phyloP scores from a whole-genome alignment of 2,113 vertebrate species.

The Limanda limanda region DNA sequence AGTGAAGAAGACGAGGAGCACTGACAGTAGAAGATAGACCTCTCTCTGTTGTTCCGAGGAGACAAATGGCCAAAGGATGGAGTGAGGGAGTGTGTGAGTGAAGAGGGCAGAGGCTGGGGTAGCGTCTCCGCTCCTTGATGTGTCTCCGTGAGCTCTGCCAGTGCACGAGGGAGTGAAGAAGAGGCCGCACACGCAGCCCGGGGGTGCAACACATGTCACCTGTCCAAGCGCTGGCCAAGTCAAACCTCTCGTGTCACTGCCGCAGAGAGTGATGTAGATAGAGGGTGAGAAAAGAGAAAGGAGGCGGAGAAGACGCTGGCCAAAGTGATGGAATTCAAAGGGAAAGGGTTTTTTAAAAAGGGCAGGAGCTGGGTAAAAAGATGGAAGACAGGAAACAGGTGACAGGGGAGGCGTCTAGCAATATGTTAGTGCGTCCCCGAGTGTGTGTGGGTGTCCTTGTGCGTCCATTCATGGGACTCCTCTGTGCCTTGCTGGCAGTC shows the following conservation, averaged over 20 bases:
- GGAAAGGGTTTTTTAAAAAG: neutral
- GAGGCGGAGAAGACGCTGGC: neutral
- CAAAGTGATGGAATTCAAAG: conserved; percentile 4
- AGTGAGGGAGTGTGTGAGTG: conserved; percentile 7
- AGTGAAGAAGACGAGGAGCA: conserved; percentile 32
- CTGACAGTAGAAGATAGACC: conserved; percentile 28
- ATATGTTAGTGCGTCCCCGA: neutral
- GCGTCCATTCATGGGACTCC: conserved; percentile 63
- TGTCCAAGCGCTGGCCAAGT: conserved; percentile 42
- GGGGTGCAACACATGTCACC: conserved; percentile 52
- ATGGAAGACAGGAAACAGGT: conserved; percentile 27
- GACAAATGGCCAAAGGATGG: conserved; percentile 35
- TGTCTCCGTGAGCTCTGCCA: conserved; percentile 13
- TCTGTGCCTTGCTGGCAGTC: conserved; percentile 70
- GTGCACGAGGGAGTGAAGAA: conserved; percentile 1
- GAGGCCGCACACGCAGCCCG: conserved; percentile 16
- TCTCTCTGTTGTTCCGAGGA: conserved; percentile 2
- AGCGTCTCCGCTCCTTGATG: neutral
- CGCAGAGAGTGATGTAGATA: conserved; percentile 4
- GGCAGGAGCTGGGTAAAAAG: neutral
- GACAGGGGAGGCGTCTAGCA: neutral
- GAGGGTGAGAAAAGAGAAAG: neutral
- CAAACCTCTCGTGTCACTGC: conserved; percentile 15
- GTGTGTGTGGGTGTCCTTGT: conserved; percentile 11
- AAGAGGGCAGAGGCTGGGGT: neutral